Evolutionary conservation across 2,888 invertebrate species (phyloP).

Genomic region (Entomobrya multifasciata): DNA sequence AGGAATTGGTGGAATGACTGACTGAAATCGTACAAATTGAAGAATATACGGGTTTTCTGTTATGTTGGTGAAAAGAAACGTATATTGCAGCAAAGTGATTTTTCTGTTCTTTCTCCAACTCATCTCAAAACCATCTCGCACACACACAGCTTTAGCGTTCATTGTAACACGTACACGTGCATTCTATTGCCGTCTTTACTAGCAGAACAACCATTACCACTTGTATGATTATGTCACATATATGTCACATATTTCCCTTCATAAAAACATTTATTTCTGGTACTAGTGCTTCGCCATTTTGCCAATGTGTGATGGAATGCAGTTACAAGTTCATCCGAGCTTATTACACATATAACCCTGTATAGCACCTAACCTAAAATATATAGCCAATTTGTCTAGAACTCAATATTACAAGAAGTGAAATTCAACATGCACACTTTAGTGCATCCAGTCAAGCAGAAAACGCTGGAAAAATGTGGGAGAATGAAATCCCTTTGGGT

Average conservation of each 20-base stretch:
- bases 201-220: not conserved
- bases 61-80: not conserved
- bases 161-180: not conserved
- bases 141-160: not conserved
- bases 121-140: not conserved
- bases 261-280: not conserved
- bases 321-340: not conserved
- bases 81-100: not conserved
- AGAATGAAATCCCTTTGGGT: constrained; percentile 65
- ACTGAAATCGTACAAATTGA: constrained; percentile 23
- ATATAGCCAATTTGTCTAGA: not conserved
- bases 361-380: not conserved
- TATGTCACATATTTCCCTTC: constrained; percentile 22
- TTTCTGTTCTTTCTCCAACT: not conserved
- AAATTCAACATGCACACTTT: constrained; percentile 64
- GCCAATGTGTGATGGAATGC: constrained; percentile 44
- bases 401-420: too few species aligned
- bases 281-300: constrained; percentile 10
- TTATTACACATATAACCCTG: not conserved
- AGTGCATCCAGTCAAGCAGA: constrained; percentile 43
- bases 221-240: constrained; percentile 27
- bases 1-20: constrained; percentile 36
- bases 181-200: not conserved
- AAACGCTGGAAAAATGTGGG: constrained; percentile 65
- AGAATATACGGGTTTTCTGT: not conserved